A percentile compares a stretch with the other conserved stretches of the same genome.
Conservation (phyloP, 2,113 vertebrate genomes). For the Silurus meridionalis region DNA sequence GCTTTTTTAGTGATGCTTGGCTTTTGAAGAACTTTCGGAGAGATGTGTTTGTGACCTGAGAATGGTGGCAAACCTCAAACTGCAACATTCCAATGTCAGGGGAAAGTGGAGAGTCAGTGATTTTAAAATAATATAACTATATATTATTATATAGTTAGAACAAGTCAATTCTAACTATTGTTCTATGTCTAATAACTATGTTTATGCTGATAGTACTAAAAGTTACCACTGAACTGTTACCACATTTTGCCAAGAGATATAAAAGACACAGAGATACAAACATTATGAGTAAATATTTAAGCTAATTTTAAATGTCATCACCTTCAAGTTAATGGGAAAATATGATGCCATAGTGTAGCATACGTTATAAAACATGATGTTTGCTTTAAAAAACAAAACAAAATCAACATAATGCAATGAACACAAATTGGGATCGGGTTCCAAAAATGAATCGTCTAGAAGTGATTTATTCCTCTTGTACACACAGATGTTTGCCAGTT, state of each 20-base stretch:
- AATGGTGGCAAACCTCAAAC: conserved; percentile 46
- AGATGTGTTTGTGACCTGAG: conserved; percentile 18
- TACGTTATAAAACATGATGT: not conserved
- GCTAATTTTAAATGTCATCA: not conserved
- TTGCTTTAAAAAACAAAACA: not conserved
- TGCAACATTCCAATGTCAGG: not conserved
- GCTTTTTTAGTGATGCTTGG: conserved; percentile 25
- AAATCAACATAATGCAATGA: not conserved
- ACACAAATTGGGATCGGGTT: not conserved
- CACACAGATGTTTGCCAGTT: not conserved
- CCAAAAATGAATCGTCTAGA: not conserved
- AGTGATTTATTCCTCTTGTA: not conserved
- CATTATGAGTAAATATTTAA: not conserved
- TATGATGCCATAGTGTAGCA: no score
- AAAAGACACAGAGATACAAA: not conserved
- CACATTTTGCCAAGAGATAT: not conserved
- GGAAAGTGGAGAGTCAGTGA: not conserved
- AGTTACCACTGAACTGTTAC: not conserved
- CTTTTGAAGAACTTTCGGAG: conserved; percentile 55
- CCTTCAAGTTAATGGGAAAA: not conserved
- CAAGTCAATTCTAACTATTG: no score
- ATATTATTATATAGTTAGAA: no score
- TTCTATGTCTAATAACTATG: no score
- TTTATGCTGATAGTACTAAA: no score
- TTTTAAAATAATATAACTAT: not conserved